phyloP scores from a whole-genome alignment of 2,113 vertebrate genomes.

The Corythornis cristatus region DNA sequence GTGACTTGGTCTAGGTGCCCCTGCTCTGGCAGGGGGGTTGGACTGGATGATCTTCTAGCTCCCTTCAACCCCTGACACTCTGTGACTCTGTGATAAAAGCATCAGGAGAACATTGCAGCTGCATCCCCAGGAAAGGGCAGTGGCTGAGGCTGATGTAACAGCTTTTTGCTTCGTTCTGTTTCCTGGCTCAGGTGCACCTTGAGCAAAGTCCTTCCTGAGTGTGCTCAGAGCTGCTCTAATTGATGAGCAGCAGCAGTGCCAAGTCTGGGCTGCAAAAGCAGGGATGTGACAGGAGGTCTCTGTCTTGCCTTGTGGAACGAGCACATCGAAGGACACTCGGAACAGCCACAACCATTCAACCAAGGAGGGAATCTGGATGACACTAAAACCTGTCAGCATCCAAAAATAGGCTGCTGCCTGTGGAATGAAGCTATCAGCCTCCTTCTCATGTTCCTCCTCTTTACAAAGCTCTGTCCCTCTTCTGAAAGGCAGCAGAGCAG shows the following conservation, averaged over 20 bases:
- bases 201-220: background rate
- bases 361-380: constrained; percentile 10
- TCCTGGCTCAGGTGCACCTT: constrained; percentile 6
- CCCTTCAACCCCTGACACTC: too few species aligned
- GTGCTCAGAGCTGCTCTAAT: constrained; percentile 28
- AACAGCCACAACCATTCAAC: constrained; percentile 21
- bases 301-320: constrained; percentile 44
- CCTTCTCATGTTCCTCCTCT: background rate
- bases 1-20: too few species aligned
- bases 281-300: constrained; percentile 13
- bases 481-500: background rate
- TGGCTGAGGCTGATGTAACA: background rate
- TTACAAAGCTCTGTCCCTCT: background rate
- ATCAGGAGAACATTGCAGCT: background rate
- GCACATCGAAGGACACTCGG: constrained; percentile 38
- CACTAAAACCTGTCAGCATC: constrained; percentile 22
- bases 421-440: constrained; percentile 12
- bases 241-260: constrained; percentile 34
- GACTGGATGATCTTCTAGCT: too few species aligned
- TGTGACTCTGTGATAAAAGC: background rate
- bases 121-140: background rate
- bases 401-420: constrained; percentile 1
- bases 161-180: background rate
- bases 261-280: background rate
- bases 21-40: too few species aligned